phyloP scores from a whole-genome alignment of 30 jellyfish, hydroid and myxozoan species.

The Turritopsis dohrnii region DNA sequence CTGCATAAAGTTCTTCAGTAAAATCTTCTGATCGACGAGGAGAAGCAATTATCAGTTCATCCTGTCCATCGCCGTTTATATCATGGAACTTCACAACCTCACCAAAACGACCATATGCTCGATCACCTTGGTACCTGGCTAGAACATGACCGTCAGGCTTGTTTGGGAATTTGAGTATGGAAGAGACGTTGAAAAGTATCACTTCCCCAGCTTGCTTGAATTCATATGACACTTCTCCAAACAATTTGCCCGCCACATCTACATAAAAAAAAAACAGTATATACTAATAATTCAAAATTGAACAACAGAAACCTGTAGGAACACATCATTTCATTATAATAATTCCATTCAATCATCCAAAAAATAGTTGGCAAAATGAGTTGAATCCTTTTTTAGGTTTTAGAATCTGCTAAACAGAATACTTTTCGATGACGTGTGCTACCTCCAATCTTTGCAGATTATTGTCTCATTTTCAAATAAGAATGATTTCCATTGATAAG shows the following conservation, averaged over 20 bases:
- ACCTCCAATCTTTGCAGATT: too few relatives aligned
- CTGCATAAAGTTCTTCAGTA: conserved; percentile 14
- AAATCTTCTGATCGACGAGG: conserved; percentile 22
- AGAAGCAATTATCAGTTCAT: conserved; percentile 9
- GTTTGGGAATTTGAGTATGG: background rate
- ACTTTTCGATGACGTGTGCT: too few relatives aligned
- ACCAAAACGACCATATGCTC: conserved; percentile 25
- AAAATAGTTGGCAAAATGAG: too few relatives aligned
- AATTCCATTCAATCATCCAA: too few relatives aligned
- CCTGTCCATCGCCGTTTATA: background rate
- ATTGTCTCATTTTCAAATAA: too few relatives aligned
- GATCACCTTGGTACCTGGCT: conserved; percentile 14
- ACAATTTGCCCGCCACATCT: background rate
- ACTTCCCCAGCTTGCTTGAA: conserved; percentile 17
- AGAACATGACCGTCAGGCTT: background rate
- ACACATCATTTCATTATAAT: too few relatives aligned
- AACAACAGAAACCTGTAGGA: background rate
- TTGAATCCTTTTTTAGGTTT: too few relatives aligned
- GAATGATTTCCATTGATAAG: too few relatives aligned
- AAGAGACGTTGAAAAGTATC: background rate
- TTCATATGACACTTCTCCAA: background rate
- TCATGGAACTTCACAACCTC: conserved; percentile 6
- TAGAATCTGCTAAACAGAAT: too few relatives aligned
- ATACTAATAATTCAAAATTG: background rate
- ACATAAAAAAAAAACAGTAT: too few relatives aligned